These are phyloP conservation scores for Nannoperca australis DNA, from an alignment of 2,797 vertebrate genomes.

Conservation along the genomic window DNA sequence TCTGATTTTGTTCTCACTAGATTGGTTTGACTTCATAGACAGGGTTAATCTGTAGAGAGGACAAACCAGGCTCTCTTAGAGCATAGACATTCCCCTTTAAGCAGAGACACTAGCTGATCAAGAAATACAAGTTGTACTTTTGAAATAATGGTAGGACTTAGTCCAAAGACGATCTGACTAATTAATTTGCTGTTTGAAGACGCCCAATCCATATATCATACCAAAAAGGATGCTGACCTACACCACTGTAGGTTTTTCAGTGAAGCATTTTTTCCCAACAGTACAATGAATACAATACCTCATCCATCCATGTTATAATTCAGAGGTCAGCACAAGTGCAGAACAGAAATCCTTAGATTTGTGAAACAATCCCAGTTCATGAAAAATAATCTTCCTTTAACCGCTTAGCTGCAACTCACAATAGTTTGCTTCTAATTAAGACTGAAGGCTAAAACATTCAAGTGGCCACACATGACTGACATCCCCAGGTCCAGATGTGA, in stretches of 20 bases:
- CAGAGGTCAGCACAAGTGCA: conserved; percentile 40
- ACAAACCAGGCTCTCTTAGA: not conserved
- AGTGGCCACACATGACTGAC: conserved; percentile 44
- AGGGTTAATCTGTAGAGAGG: not conserved
- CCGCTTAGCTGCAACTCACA: conserved; percentile 31
- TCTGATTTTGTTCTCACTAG: conserved; percentile 9
- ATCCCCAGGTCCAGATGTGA: conserved; percentile 57
- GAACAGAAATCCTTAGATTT: conserved; percentile 41
- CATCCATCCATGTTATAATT: conserved; percentile 38
- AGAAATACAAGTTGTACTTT: conserved; percentile 13
- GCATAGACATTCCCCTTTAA: conserved; percentile 3
- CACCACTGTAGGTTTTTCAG: conserved; percentile 25
- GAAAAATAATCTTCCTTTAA: conserved; percentile 43
- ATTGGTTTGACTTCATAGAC: conserved; percentile 1
- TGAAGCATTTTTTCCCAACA: conserved; percentile 46
- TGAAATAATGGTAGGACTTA: conserved; percentile 26
- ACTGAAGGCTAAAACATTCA: conserved; percentile 32
- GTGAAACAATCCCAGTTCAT: conserved; percentile 40
- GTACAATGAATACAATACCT: conserved; percentile 47
- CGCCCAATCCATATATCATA: conserved; percentile 32
- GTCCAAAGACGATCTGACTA: conserved; percentile 33
- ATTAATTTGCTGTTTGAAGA: conserved; percentile 38
- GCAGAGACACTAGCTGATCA: conserved; percentile 4
- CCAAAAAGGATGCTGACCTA: conserved; percentile 37
- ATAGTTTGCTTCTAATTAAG: conserved; percentile 37